These are phyloP conservation scores for Stegostoma tigrinum DNA, from an alignment of 2,113 vertebrate species.

Conservation along the genomic window DNA sequence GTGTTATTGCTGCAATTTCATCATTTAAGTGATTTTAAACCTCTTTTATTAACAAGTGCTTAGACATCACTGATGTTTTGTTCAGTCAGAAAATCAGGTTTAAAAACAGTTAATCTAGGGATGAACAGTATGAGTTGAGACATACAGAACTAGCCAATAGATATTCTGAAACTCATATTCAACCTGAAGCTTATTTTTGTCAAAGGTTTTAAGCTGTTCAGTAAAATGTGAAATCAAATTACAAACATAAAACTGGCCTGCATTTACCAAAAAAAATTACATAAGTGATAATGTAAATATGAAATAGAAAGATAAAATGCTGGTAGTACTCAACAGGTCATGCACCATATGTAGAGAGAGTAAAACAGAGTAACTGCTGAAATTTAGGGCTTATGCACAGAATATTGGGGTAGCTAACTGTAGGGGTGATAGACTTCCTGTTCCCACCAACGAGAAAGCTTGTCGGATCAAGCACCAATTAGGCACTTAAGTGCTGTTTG, in stretches of 20 bases:
- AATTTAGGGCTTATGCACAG: no score
- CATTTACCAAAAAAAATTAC: not conserved
- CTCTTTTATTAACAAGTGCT: not conserved
- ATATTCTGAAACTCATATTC: not conserved
- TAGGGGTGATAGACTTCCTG: no score
- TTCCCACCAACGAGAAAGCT: no score
- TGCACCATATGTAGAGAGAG: no score
- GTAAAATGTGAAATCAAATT: not conserved
- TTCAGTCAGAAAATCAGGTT: not conserved
- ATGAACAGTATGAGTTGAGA: not conserved
- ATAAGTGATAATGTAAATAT: not conserved
- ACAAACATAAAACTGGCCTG: not conserved
- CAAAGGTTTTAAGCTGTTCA: not conserved
- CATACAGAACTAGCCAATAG: not conserved
- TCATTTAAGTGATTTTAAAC: not conserved
- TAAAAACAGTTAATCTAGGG: not conserved
- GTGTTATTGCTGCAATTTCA: not conserved
- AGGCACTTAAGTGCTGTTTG: no score
- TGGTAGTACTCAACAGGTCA: no score
- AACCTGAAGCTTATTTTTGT: not conserved
- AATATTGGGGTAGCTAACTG: no score
- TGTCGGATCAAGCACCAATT: no score
- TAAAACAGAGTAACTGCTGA: no score
- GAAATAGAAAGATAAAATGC: no score
- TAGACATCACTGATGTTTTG: not conserved